Evolutionary conservation across 2,113 vertebrate species (phyloP), one percentile per base, ranked within the genome.

Genomic region (Clarias batrachus): DNA sequence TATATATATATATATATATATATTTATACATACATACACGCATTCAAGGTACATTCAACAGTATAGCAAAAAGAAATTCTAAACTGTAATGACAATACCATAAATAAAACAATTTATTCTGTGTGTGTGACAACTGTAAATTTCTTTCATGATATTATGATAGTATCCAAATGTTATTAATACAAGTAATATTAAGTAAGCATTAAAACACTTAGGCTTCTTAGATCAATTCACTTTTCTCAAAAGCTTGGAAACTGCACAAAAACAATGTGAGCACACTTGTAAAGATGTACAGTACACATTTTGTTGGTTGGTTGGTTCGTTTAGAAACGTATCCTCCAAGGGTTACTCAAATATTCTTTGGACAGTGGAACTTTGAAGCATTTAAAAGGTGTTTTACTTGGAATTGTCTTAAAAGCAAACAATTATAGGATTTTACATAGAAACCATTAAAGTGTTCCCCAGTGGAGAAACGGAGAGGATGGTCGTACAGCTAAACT

Each of bases 61-160:
- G 63, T 59, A 70, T 57, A 52, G 12, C 57, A 37, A 81, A 81
- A 62, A 14, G 19, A 10, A 62, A 41, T 48, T 62, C 70, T 52
- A 33, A 71, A 70, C 84, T 86, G 85, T 86, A 86, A 73, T 86
- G 65, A 77, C 54, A 33, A 60, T 73, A 86, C 25, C 66, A 62
- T 57, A 62, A 86, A 86, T 86, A 86, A 81, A 86, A 73, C 5
- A 10, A 37, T 81, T 62, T 81, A 71, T 81, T 81, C 54, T 52
- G 14, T 71, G 1, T 86, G 76, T 81, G 57, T 77, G 71, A 74
- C 23, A 76, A 76, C 57, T 77, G 33, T 25, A 41, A 71, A 59
- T 57, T 70, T 71, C 30, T 85, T 66, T 6, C 27, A 17, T 57
- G 52, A 4, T 17, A 30, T 6, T 21, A 17, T 57, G 52, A 4